Conservation (phyloP, 2,113 vertebrate genomes). For the Candoia aspera region DNA sequence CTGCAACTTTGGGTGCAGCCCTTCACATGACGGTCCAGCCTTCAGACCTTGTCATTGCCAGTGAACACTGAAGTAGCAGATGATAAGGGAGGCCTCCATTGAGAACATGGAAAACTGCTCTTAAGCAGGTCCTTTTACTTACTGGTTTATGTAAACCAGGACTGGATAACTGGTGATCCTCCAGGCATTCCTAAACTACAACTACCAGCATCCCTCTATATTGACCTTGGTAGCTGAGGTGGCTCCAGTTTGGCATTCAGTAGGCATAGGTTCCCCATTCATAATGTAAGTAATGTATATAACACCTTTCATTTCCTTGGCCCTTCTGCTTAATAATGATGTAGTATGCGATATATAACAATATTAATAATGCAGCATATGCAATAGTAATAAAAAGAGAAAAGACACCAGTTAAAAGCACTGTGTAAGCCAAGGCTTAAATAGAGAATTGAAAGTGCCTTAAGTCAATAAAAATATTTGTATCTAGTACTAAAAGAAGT, state of each 20-base stretch:
- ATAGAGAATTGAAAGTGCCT: neutral
- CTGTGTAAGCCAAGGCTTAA: neutral
- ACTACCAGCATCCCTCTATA: neutral
- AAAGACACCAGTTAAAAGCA: neutral
- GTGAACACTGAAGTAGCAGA: neutral
- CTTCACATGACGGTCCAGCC: neutral
- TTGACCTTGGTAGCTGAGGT: neutral
- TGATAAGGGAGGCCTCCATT: neutral
- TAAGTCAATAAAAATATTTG: neutral
- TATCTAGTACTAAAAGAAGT: neutral
- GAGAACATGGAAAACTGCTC: neutral
- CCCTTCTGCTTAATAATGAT: neutral
- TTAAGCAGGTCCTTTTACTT: neutral
- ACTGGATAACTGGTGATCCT: neutral
- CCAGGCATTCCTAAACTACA: neutral
- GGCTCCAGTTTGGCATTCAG: neutral
- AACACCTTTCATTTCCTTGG: neutral
- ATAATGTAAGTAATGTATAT: neutral
- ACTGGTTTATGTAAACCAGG: neutral
- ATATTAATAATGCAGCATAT: neutral
- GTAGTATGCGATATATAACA: neutral
- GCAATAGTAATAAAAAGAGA: neutral
- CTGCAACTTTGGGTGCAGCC: neutral
- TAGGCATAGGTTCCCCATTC: neutral
- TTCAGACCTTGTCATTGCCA: neutral